Percentiles rank a stretch among this genome's conserved stretches.
These are phyloP conservation scores for Myotis lucifugus DNA, from an alignment of 2,113 vertebrate species.

Conservation along the genomic window DNA sequence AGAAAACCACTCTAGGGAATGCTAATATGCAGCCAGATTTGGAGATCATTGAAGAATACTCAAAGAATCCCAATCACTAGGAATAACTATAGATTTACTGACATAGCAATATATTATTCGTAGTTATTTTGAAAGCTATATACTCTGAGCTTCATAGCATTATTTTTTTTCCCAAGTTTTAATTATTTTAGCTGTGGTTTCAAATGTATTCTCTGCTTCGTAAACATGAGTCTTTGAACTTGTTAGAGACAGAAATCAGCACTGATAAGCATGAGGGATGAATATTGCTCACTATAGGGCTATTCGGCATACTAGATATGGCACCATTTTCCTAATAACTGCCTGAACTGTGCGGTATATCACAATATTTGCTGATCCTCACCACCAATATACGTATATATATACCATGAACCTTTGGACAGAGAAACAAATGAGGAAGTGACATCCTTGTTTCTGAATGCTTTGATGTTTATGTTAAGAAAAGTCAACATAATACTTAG, in stretches of 20 bases:
- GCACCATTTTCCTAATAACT: slow-evolving; percentile 10
- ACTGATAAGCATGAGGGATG: slow-evolving; percentile 52
- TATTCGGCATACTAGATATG: background rate
- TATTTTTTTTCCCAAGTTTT: slow-evolving; percentile 45
- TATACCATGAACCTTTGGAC: background rate
- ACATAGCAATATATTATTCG: background rate
- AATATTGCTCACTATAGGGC: slow-evolving; percentile 67
- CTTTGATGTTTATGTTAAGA: slow-evolving; percentile 43
- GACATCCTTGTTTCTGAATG: slow-evolving; percentile 25
- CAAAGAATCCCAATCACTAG: background rate
- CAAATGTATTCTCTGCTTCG: background rate
- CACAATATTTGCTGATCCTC: background rate
- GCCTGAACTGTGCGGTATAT: background rate
- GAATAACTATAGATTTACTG: background rate
- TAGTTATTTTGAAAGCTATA: slow-evolving; percentile 44
- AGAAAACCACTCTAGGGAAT: background rate
- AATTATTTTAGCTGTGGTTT: slow-evolving; percentile 44
- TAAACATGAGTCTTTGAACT: slow-evolving; percentile 37
- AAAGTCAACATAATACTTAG: slow-evolving; percentile 44
- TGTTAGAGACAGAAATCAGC: slow-evolving; percentile 26
- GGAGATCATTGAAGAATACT: background rate
- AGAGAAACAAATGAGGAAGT: background rate
- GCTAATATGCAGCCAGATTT: background rate
- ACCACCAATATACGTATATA: background rate
- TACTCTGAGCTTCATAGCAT: background rate